These are phyloP conservation scores for Phyllotreta striolata DNA, from an alignment of 2,888 invertebrate species.

Conservation along the genomic window DNA sequence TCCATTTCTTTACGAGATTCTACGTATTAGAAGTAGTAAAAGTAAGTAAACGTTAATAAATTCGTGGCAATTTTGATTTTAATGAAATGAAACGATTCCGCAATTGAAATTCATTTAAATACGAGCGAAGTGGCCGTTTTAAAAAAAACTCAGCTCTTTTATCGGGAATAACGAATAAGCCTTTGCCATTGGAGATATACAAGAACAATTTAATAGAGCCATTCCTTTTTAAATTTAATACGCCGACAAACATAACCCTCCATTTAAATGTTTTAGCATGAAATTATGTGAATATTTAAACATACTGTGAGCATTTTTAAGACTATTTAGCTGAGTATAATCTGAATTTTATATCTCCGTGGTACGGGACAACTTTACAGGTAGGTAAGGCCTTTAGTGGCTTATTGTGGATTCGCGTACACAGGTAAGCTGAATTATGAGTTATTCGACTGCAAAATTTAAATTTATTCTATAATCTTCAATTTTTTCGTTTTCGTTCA, in stretches of 20 bases:
- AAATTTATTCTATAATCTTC: background rate
- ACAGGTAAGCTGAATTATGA: slow-evolving; percentile 40
- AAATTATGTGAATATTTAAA: slow-evolving; percentile 56
- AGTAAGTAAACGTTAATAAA: too few relatives aligned
- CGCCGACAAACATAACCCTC: slow-evolving; percentile 56
- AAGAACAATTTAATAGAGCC: slow-evolving; percentile 59
- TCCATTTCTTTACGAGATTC: too few relatives aligned
- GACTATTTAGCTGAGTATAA: slow-evolving; percentile 52
- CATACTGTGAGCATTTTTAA: slow-evolving; percentile 55
- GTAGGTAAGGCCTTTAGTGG: slow-evolving; percentile 46
- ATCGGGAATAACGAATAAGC: slow-evolving; percentile 39
- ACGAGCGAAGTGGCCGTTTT: slow-evolving; percentile 46
- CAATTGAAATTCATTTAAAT: slow-evolving; percentile 34
- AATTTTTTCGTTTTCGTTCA: too few relatives aligned
- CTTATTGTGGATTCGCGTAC: slow-evolving; percentile 41
- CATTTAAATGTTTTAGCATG: slow-evolving; percentile 54
- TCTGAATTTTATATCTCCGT: slow-evolving; percentile 50
- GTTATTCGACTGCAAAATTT: slow-evolving; percentile 18
- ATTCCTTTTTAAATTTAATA: slow-evolving; percentile 59
- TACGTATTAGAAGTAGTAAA: too few relatives aligned
- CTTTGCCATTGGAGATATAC: slow-evolving; percentile 51
- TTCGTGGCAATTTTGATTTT: too few relatives aligned
- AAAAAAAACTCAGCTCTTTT: slow-evolving; percentile 31
- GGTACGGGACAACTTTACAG: slow-evolving; percentile 47
- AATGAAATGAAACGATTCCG: too few relatives aligned